Evolutionary conservation across 2,113 vertebrate genomes (phyloP).

Genomic region (Pseudorasbora parva): DNA sequence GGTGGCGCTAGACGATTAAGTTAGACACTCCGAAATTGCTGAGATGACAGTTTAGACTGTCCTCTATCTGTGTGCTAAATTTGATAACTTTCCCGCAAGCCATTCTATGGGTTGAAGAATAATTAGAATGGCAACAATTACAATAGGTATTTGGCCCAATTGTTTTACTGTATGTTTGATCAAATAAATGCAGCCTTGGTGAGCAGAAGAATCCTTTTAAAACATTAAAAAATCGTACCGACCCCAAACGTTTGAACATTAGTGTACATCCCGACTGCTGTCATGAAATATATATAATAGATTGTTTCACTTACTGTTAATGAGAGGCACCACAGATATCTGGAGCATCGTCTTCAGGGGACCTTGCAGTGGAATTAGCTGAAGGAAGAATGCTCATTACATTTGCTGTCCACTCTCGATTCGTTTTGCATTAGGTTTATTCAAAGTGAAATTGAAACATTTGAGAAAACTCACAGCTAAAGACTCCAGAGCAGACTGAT

Average conservation of each 20-base stretch:
- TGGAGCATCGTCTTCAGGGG: slow-evolving; percentile 92
- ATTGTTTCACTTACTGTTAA: slow-evolving; percentile 83
- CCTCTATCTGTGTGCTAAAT: too few species aligned
- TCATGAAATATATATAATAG: not conserved
- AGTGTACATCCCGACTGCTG: too few species aligned
- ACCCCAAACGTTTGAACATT: too few species aligned
- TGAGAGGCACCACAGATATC: slow-evolving; percentile 88
- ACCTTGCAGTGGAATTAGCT: slow-evolving; percentile 91
- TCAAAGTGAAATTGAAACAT: too few species aligned
- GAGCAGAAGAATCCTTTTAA: not conserved
- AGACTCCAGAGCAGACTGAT: slow-evolving; percentile 90
- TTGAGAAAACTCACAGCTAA: slow-evolving; percentile 82
- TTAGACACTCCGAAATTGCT: too few species aligned
- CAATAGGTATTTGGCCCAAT: too few species aligned
- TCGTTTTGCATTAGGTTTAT: not conserved
- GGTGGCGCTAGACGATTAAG: too few species aligned
- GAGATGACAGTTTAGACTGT: too few species aligned
- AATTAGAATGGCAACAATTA: too few species aligned
- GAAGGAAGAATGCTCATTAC: not conserved
- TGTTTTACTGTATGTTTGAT: not conserved
- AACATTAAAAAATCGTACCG: too few species aligned
- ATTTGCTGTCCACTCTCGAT: not conserved
- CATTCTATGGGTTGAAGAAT: too few species aligned
- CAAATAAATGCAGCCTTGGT: not conserved
- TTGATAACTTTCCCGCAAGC: too few species aligned